phyloP scores from a whole-genome alignment of 2,797 vertebrate genomes.

The Muscicapa comitata region DNA sequence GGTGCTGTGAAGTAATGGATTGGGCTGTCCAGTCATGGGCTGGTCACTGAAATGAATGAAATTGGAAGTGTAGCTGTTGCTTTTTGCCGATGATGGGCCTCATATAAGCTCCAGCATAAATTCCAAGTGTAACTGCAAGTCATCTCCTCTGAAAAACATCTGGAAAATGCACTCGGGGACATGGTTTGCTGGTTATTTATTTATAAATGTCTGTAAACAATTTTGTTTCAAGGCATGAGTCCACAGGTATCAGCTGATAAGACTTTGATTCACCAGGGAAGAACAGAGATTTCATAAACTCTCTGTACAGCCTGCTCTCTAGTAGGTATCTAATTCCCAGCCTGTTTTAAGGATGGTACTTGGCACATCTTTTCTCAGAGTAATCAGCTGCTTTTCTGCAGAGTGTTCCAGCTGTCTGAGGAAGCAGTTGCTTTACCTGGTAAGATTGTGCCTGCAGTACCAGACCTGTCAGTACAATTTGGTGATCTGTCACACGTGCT shows the following conservation, averaged over 20 bases:
- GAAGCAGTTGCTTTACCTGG: not conserved
- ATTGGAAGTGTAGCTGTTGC: not conserved
- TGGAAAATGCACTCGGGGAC: not conserved
- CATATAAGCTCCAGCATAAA: not conserved
- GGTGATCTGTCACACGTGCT: accelerated
- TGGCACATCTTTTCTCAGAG: not conserved
- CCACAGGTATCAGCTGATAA: not conserved
- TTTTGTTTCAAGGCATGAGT: not conserved
- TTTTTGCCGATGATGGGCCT: not conserved
- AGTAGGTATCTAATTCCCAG: not conserved
- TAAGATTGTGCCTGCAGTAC: not conserved
- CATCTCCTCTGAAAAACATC: not conserved
- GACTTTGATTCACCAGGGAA: not conserved
- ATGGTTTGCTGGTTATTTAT: not conserved
- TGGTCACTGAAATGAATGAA: not conserved
- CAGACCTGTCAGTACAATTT: not conserved
- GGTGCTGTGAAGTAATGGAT: not conserved
- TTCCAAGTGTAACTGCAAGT: not conserved
- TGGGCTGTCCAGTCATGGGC: not conserved
- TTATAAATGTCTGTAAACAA: not conserved
- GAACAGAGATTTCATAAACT: not conserved
- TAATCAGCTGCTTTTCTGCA: not conserved
- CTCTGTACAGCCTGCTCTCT: not conserved
- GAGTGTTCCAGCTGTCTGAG: not conserved
- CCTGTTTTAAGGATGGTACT: not conserved